Base-by-base conservation (phyloP, 2,888 invertebrate genomes). In the Laothoe populi region DNA sequence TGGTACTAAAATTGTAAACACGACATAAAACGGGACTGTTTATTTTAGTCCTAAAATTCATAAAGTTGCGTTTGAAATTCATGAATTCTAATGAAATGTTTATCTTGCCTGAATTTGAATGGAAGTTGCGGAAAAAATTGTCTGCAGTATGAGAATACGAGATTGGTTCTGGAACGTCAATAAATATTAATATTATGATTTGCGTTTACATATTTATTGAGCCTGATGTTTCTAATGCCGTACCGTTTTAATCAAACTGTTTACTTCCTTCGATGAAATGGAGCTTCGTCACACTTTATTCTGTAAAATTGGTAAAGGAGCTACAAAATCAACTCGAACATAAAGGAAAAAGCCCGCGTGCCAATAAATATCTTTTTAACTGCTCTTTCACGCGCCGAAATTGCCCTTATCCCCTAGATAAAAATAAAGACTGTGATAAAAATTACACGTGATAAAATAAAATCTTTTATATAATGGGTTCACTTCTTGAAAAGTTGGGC, bases 1-100 rank as follows among this genome's bases (percentile, higher is more conserved):
- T 53, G 24, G 38, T 48, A 16, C 7, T 60, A 21, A 24, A 44
- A 21, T 42, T 61, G 42, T 61, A 53, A 53, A 53, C 53, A 53
- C 11, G 4, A n/a, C 4, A 19, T 1, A 5, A 31, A 35, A 53
- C 53, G 53, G 31, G 53, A 53, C 53, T 19, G 44, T 44, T 31
- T 53, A 19, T 53, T 31, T 31, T 19, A 53, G 23, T 21, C 31
- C 19, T 53, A 19, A 31, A 19, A 35, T 19, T 53, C 31, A 53
- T 53, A 10, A 53, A 35, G 53, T 35, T 53, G 8, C 19, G 44
- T 44, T 26, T 31, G 8, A 24, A 35, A 35, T 16, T 8, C 10
- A 44, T 19, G 19, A 44, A 19, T 44, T 19, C 44, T 44, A 53
- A 31, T 8, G 16, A 24, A 31, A 26, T 16, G 53, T 31, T 53